Evolutionary conservation across 2,888 invertebrate genomes (phyloP).

Genomic region (Euzophera pinguis): DNA sequence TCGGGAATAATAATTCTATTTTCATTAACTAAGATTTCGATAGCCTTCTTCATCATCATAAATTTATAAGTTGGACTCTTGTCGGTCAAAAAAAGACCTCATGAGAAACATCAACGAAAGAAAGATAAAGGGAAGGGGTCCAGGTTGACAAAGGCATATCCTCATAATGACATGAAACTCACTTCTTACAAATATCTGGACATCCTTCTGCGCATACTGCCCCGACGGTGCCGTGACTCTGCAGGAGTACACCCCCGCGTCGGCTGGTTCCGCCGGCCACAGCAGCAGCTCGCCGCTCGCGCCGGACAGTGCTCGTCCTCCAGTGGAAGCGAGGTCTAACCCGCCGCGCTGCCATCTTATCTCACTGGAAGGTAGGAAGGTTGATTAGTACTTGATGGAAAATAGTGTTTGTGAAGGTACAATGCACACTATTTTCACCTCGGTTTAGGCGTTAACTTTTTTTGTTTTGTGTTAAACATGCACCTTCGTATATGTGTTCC

Average conservation of each 20-base stretch:
- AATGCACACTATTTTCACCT: too few relatives aligned
- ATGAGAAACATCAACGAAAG: too few relatives aligned
- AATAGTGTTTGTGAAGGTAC: neutral
- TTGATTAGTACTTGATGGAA: neutral
- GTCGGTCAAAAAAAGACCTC: too few relatives aligned
- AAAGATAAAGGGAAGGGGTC: too few relatives aligned
- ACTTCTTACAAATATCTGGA: constrained; percentile 87
- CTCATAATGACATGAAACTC: constrained; percentile 46
- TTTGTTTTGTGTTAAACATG: too few relatives aligned
- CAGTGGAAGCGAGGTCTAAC: constrained; percentile 41
- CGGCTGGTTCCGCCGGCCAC: constrained; percentile 81
- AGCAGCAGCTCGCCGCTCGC: constrained; percentile 55
- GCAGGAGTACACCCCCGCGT: constrained; percentile 90
- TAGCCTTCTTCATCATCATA: too few relatives aligned
- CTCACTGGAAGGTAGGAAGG: constrained; percentile 40
- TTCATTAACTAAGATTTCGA: too few relatives aligned
- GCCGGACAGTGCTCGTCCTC: constrained; percentile 49
- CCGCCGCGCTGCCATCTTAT: constrained; percentile 70
- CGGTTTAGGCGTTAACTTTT: too few relatives aligned
- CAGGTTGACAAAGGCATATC: too few relatives aligned
- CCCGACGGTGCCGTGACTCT: constrained; percentile 86
- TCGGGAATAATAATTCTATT: too few relatives aligned
- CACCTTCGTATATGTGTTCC: too few relatives aligned
- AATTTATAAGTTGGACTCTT: too few relatives aligned
- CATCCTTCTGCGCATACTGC: constrained; percentile 86